Conservation (phyloP, 1,140 invertebrate species). For the Sinonovacula constricta region DNA sequence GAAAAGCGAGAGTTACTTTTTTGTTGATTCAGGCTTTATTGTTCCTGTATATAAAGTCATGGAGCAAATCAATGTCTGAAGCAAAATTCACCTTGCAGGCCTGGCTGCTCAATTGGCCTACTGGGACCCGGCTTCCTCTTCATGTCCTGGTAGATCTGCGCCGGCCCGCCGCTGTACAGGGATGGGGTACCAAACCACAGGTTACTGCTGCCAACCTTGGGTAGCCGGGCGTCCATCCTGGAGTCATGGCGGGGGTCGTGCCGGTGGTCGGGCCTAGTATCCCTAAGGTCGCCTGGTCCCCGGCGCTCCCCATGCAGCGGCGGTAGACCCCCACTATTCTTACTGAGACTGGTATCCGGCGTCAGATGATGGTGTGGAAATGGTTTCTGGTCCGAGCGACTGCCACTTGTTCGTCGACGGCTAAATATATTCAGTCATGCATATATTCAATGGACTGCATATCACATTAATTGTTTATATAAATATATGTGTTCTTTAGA, state of each 20-base stretch:
- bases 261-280: constrained; percentile 22
- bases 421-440: not conserved
- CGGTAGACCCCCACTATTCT: constrained; percentile 21
- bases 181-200: constrained; percentile 47
- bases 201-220: constrained; percentile 42
- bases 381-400: constrained; percentile 28
- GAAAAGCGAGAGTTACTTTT: no score
- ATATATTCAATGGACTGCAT: not conserved
- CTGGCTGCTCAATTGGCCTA: not conserved
- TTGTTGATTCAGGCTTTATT: no score
- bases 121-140: constrained; percentile 9
- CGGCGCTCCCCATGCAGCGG: constrained; percentile 10
- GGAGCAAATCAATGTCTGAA: no score
- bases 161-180: constrained; percentile 23
- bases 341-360: constrained; percentile 44
- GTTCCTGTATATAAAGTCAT: no score
- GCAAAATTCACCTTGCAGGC: constrained; percentile 20
- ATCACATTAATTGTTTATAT: not conserved
- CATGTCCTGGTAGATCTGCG: constrained; percentile 40
- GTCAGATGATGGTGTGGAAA: constrained; percentile 46
- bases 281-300: not conserved
- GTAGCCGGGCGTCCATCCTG: constrained; percentile 34
- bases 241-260: constrained; percentile 29
- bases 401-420: not conserved
- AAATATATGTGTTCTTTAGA: not conserved